phyloP scores from a whole-genome alignment of 1,140 invertebrate species.

The Apocrypta bakeri region DNA sequence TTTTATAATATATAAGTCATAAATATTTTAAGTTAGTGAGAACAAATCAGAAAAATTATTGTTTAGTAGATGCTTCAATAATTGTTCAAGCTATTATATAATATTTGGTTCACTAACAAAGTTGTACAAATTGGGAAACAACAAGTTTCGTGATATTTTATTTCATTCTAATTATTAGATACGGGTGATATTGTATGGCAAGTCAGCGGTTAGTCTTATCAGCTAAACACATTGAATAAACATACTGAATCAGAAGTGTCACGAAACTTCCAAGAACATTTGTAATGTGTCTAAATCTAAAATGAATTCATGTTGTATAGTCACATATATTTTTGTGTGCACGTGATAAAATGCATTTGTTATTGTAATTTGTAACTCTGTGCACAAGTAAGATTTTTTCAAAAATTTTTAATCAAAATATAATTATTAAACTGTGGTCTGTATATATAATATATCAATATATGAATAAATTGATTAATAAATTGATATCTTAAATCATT shows the following conservation, averaged over 20 bases:
- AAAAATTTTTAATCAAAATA: constrained; percentile 42
- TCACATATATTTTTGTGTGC: constrained; percentile 43
- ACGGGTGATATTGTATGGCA: background rate
- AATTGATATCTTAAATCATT: constrained; percentile 24
- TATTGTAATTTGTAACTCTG: constrained; percentile 45
- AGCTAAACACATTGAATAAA: background rate
- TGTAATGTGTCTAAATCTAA: constrained; percentile 33
- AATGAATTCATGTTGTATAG: constrained; percentile 32
- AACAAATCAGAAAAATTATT: constrained; percentile 5
- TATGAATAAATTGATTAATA: constrained; percentile 40
- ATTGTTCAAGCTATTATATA: constrained; percentile 24
- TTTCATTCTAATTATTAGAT: background rate
- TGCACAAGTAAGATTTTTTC: constrained; percentile 37
- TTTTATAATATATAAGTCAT: constrained; percentile 36
- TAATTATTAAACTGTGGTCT: constrained; percentile 41
- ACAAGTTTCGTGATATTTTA: constrained; percentile 10
- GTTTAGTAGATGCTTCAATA: constrained; percentile 25
- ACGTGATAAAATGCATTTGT: constrained; percentile 36
- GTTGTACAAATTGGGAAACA: constrained; percentile 12
- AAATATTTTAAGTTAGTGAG: constrained; percentile 26
- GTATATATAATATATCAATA: constrained; percentile 45
- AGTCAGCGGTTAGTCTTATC: background rate
- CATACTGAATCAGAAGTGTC: background rate
- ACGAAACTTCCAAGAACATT: constrained; percentile 4
- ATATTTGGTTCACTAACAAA: background rate